phyloP scores from a whole-genome alignment of 1,140 invertebrate genomes.

The Rhopalosiphum padi region DNA sequence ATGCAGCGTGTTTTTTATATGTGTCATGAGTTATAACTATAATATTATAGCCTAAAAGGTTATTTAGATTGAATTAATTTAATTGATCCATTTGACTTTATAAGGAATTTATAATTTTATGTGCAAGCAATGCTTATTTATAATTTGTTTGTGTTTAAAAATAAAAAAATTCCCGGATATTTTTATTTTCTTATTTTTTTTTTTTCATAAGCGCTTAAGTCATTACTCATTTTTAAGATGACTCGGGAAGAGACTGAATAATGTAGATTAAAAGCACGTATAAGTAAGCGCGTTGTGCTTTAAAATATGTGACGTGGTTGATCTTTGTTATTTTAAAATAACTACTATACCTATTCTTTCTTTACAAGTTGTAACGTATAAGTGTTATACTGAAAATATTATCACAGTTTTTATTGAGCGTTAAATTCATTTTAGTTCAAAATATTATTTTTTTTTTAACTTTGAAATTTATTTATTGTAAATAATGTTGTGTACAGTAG shows the following conservation, averaged over 20 bases:
- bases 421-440: background rate
- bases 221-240: slow-evolving; percentile 16
- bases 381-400: background rate
- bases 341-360: background rate
- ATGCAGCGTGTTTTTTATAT: background rate
- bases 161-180: background rate
- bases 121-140: background rate
- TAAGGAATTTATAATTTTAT: background rate
- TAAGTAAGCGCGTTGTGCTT: background rate
- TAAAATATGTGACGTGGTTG: background rate
- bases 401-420: background rate
- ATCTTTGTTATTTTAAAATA: background rate
- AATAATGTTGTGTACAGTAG: background rate
- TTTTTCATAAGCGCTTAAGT: background rate
- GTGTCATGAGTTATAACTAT: too few relatives aligned
- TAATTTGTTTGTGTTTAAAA: background rate
- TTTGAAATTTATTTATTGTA: background rate
- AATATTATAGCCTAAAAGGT: background rate
- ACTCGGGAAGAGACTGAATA: background rate
- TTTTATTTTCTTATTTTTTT: background rate
- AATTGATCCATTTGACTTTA: background rate
- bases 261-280: background rate
- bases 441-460: background rate
- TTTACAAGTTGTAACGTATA: background rate
- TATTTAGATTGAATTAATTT: background rate